A percentile compares a stretch with the other conserved stretches of the same genome.
phyloP scores from a whole-genome alignment of 2,797 vertebrate genomes.

The Xiphorhynchus erythropygius region DNA sequence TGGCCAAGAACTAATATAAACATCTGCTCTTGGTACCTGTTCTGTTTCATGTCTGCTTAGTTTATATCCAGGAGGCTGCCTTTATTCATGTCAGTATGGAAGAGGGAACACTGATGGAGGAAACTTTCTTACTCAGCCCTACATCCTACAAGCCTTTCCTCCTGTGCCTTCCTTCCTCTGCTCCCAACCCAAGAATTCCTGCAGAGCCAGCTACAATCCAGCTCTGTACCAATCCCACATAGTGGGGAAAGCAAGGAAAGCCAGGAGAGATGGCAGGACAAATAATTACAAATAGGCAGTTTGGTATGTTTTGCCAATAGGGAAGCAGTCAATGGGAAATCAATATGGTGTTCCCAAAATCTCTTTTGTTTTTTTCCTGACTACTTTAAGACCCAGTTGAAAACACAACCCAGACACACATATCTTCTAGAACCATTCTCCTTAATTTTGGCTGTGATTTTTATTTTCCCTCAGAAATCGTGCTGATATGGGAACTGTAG shows the following conservation, averaged over 20 bases:
- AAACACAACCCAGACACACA: not conserved
- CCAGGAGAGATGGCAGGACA: not conserved
- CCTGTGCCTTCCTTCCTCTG: not conserved
- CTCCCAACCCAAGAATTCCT: not conserved
- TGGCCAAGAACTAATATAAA: conserved; percentile 57
- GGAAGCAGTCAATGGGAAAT: not conserved
- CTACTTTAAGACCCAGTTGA: not conserved
- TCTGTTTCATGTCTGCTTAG: conserved; percentile 47
- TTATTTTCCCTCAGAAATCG: not conserved
- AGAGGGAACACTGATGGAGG: not conserved
- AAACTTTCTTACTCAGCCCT: not conserved
- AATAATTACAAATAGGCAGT: not conserved
- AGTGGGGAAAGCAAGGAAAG: not conserved
- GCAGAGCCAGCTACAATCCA: not conserved
- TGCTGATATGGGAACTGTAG: not conserved
- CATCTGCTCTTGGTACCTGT: conserved; percentile 55
- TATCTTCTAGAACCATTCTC: not conserved
- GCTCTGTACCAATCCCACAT: fast-evolving
- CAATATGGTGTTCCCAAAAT: not conserved
- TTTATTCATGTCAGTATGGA: conserved; percentile 22
- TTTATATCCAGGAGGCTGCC: conserved; percentile 34
- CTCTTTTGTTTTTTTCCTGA: not conserved
- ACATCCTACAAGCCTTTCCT: not conserved
- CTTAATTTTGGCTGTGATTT: not conserved
- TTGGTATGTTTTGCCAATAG: not conserved